These are phyloP conservation scores for Amphimallon solstitiale DNA, from an alignment of 2,888 invertebrate genomes.

Conservation along the genomic window DNA sequence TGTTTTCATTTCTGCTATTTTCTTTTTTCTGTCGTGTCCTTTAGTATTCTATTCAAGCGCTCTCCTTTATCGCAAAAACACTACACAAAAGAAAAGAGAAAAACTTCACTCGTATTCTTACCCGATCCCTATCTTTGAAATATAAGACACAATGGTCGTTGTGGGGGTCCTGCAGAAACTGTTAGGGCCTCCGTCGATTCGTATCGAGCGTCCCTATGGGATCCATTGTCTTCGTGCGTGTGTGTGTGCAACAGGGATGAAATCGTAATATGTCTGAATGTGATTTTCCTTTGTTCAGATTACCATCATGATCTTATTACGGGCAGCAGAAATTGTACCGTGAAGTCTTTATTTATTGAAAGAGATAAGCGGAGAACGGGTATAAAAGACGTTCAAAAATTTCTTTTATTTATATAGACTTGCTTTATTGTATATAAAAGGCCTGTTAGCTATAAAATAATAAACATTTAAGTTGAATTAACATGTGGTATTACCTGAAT, in stretches of 20 bases:
- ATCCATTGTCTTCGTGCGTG: neutral
- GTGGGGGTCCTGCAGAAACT: constrained; percentile 1
- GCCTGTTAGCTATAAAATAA: too few relatives aligned
- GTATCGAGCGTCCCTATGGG: neutral
- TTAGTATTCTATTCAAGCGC: too few relatives aligned
- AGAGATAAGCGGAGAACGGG: neutral
- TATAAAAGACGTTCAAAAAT: neutral
- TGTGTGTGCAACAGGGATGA: neutral
- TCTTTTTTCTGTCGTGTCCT: too few relatives aligned
- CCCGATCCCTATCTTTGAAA: too few relatives aligned
- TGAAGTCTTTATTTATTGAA: constrained; percentile 9
- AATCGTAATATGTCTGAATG: constrained; percentile 11
- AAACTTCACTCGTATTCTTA: too few relatives aligned
- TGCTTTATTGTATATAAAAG: too few relatives aligned
- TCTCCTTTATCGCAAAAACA: too few relatives aligned
- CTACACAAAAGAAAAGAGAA: too few relatives aligned
- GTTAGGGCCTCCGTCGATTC: neutral
- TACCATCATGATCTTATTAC: constrained; percentile 5
- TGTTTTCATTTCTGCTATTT: too few relatives aligned
- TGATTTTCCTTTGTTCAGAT: constrained; percentile 3
- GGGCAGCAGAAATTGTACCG: constrained; percentile 1
- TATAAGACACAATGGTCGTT: neutral
- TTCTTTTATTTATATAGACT: too few relatives aligned
- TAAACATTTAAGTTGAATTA: too few relatives aligned
- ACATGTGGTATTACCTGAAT: too few relatives aligned